phyloP scores from a whole-genome alignment of 1,140 invertebrate species.

The Neocloeon triangulifer region DNA sequence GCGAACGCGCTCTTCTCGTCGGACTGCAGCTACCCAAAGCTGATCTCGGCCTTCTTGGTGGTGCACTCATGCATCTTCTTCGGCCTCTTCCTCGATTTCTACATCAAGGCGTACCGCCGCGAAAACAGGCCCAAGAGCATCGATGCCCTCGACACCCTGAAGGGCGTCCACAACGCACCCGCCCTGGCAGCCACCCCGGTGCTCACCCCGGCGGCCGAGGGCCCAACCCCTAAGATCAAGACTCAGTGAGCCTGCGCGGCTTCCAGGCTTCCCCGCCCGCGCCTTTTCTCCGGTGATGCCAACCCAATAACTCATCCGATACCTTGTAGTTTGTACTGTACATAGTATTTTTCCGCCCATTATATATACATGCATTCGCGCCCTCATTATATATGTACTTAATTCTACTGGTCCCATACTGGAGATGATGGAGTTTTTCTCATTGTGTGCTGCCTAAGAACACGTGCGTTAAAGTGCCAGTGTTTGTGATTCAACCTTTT shows the following conservation, averaged over 20 bases:
- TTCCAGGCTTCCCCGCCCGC: not conserved
- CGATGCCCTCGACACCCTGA: too few relatives aligned
- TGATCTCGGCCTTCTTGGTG: slow-evolving; percentile 50
- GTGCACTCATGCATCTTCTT: slow-evolving; percentile 82
- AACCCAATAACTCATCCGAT: too few relatives aligned
- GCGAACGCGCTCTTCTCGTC: slow-evolving; percentile 41
- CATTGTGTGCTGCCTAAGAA: too few relatives aligned
- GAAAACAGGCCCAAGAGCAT: too few relatives aligned
- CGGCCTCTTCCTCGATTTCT: slow-evolving; percentile 76
- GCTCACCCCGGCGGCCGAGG: not conserved
- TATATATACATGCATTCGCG: too few relatives aligned
- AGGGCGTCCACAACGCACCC: not conserved
- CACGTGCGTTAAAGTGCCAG: too few relatives aligned
- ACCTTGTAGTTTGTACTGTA: too few relatives aligned
- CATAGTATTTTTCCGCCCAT: too few relatives aligned
- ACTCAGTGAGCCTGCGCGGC: not conserved
- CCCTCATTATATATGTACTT: too few relatives aligned
- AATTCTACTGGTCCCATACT: too few relatives aligned
- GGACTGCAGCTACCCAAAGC: slow-evolving; percentile 50
- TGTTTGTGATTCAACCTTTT: too few relatives aligned
- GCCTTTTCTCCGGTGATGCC: not conserved
- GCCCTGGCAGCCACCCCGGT: not conserved
- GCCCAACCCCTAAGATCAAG: not conserved
- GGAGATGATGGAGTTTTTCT: too few relatives aligned
- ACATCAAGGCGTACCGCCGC: slow-evolving; percentile 65